Base-by-base conservation (phyloP, 2,888 invertebrate genomes). In the Glaucopsyche alexis region DNA sequence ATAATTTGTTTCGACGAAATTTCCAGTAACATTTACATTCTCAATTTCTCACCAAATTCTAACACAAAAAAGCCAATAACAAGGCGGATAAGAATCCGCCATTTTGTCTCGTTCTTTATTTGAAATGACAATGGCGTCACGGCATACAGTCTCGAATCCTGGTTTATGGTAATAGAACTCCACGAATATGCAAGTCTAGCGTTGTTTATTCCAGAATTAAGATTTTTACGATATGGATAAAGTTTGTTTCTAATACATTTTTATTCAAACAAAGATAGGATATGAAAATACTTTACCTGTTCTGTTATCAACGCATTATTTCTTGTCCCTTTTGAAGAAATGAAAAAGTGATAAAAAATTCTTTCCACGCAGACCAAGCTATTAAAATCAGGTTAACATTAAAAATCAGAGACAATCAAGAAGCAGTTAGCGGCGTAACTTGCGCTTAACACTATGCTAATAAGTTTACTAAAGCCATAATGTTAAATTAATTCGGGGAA, bases 121-220 rank as follows among this genome's bases (percentile, higher is more conserved):
- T 8, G 72, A 72, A 50, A 49, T 50, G 64, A 66, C 52, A 75
- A 76, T 64, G 73, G 72, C 73, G 74, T 76, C 75, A 74, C 73
- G 73, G 74, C 55, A 73, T 75, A 74, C 75, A 55, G 19, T 64
- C 71, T 50, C n/a, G 73, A 40, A 75, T 75, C 78, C 75, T 77
- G 69, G 52, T 77, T 75, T 76, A 78, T 75, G 76, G 45, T 50
- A 65, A 75, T 72, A 67, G 71, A 60, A 73, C 67, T 74, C 70
- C 71, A 72, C 55, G 72, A 71, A 49, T 69, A 49, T 69, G 69
- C 69, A 49, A 14, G 19, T 49, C 69, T 47, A 19, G 49, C 29
- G 40, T 67, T 67, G 67, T 67, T 67, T 67, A 67, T 69, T 69
- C 47, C 40, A 9, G 66, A 42, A 40, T 66, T 66, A 66, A 42